phyloP scores from a whole-genome alignment of 2,888 invertebrate genomes.

The Adelphocoris suturalis region DNA sequence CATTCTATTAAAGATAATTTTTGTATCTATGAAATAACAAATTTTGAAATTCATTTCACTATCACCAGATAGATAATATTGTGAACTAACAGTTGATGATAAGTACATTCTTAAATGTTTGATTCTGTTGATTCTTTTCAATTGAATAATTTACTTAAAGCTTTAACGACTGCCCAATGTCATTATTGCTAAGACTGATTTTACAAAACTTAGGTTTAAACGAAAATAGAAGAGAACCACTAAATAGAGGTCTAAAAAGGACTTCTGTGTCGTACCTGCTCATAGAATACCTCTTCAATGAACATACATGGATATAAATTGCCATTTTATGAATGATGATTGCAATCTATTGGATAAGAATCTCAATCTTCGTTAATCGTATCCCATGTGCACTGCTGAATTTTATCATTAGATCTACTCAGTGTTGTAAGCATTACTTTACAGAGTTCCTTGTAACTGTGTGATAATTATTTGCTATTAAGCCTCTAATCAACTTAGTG shows the following conservation, averaged over 20 bases:
- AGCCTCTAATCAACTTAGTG: neutral
- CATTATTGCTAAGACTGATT: conserved; percentile 39
- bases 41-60: no score
- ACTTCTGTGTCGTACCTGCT: neutral
- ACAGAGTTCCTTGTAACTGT: conserved; percentile 42
- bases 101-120: no score
- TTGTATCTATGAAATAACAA: no score
- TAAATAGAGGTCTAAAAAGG: neutral
- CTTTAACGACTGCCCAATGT: conserved; percentile 56
- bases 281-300: neutral
- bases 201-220: conserved; percentile 23
- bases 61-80: no score
- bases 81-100: no score
- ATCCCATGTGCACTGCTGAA: neutral
- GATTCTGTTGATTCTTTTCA: neutral
- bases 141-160: conserved; percentile 16
- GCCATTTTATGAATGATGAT: neutral
- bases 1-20: no score
- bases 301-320: neutral
- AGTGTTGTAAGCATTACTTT: neutral
- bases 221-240: neutral
- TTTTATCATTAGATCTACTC: neutral
- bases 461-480: conserved; percentile 31
- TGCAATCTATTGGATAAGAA: neutral
- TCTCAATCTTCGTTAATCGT: neutral